A percentile compares a stretch with the other conserved stretches of the same genome.
Evolutionary conservation across 2,888 invertebrate genomes (phyloP).

Genomic region (Mantis religiosa): DNA sequence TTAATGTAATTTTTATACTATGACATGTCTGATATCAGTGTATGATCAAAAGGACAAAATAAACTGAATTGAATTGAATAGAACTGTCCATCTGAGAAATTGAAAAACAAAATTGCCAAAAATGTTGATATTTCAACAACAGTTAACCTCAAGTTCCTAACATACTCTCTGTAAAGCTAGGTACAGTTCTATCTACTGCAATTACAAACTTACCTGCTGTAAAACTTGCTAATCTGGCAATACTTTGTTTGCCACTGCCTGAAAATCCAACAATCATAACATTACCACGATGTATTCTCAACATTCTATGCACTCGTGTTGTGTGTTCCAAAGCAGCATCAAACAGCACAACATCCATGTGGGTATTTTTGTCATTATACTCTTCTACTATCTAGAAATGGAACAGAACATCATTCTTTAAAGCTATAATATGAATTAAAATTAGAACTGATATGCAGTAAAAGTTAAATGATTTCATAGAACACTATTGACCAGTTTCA

Average conservation of each 20-base stretch:
- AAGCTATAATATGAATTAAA: neutral
- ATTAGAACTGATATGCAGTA: no score
- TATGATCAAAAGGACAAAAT: no score
- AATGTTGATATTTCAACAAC: no score
- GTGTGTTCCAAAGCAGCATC: constrained; percentile 89
- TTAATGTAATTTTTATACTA: no score
- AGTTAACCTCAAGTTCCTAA: no score
- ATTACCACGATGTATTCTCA: constrained; percentile 81
- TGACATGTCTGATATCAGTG: no score
- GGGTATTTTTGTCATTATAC: constrained; percentile 68
- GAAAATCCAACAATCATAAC: constrained; percentile 83
- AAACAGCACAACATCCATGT: constrained; percentile 79
- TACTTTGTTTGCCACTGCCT: constrained; percentile 82
- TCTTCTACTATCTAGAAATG: constrained; percentile 69
- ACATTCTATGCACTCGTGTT: constrained; percentile 78
- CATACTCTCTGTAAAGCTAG: no score
- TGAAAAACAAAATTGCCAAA: no score
- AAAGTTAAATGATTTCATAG: neutral
- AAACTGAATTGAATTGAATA: no score
- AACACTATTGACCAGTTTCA: no score
- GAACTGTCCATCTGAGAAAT: no score
- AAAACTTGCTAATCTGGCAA: constrained; percentile 75
- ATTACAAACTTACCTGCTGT: constrained; percentile 58
- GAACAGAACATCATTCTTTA: neutral
- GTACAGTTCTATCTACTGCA: no score